These are phyloP conservation scores for Brachionus angularis DNA, from an alignment of 1,140 invertebrate species.

Conservation along the genomic window DNA sequence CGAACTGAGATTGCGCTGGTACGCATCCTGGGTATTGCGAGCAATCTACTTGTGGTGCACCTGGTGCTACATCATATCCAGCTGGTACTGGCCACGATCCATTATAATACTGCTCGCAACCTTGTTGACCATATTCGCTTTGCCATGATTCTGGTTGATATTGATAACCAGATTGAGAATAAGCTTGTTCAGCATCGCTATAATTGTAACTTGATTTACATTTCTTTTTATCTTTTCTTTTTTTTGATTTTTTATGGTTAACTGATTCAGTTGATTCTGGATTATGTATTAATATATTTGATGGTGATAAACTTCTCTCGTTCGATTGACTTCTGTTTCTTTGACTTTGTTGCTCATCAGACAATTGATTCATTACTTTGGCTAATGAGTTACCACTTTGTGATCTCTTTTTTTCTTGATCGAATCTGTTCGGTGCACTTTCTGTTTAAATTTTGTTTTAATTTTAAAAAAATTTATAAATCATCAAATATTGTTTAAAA, in stretches of 20 bases:
- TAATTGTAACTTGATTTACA: conserved; percentile 1
- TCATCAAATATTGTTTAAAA: not conserved
- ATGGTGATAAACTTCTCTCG: conserved; percentile 27
- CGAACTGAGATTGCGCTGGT: not conserved
- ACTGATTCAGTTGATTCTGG: not conserved
- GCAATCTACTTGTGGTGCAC: conserved; percentile 26
- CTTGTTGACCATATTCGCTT: not conserved
- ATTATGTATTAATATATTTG: not conserved
- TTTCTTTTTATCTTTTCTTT: conserved; percentile 25
- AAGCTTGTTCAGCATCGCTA: conserved; percentile 1
- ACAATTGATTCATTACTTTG: not conserved
- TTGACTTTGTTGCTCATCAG: not conserved
- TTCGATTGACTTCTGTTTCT: conserved; percentile 27
- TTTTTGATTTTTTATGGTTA: conserved; percentile 5
- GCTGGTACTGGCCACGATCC: no score
- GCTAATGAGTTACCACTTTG: conserved; percentile 40
- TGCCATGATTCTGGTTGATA: conserved; percentile 18
- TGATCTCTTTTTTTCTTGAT: conserved; percentile 14
- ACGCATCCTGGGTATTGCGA: conserved; percentile 19
- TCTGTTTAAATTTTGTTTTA: not conserved
- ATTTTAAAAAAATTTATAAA: not conserved
- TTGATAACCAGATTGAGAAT: conserved; percentile 12
- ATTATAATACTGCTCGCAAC: not conserved
- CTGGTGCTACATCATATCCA: conserved; percentile 24
- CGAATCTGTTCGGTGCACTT: conserved; percentile 24